Percentiles rank a stretch among this genome's conserved stretches.
These are phyloP conservation scores for Scaptodrosophila latifasciaeformis DNA, from an alignment of 2,888 invertebrate species.

Conservation along the genomic window DNA sequence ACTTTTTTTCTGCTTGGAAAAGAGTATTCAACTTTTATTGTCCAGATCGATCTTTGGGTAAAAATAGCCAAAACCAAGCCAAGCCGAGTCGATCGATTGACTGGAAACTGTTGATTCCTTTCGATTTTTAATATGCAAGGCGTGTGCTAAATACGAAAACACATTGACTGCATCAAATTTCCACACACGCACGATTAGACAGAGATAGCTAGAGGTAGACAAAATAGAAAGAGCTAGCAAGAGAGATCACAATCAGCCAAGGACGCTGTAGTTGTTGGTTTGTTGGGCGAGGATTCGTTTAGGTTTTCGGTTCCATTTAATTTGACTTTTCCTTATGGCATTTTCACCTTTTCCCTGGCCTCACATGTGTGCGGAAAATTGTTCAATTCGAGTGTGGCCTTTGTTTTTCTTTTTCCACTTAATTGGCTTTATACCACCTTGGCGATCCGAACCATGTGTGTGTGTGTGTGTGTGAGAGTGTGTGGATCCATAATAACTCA, in stretches of 20 bases:
- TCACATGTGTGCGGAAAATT: conserved; percentile 52
- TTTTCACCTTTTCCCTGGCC: conserved; percentile 29
- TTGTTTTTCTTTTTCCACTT: conserved; percentile 9
- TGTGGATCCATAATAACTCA: conserved; percentile 1
- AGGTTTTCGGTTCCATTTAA: conserved; percentile 35
- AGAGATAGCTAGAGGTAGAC: too few species aligned
- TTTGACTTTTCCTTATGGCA: conserved; percentile 34
- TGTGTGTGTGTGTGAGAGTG: too few species aligned
- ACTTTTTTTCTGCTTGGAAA: too few species aligned
- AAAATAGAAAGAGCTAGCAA: too few species aligned
- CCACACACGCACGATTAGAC: too few species aligned
- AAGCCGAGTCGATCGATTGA: conserved; percentile 1
- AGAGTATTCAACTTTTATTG: too few species aligned
- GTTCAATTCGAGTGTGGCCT: conserved; percentile 27
- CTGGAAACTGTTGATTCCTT: background rate
- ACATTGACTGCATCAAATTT: conserved; percentile 10
- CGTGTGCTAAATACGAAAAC: too few species aligned
- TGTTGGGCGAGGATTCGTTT: too few species aligned
- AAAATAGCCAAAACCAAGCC: background rate
- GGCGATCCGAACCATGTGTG: too few species aligned
- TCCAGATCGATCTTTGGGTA: too few species aligned
- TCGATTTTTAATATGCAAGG: conserved; percentile 46
- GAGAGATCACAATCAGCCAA: too few species aligned
- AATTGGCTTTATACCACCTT: background rate
- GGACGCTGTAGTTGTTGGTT: too few species aligned